These are phyloP conservation scores for Jaculus jaculus DNA, from an alignment of 2,113 vertebrate genomes.

Conservation along the genomic window DNA sequence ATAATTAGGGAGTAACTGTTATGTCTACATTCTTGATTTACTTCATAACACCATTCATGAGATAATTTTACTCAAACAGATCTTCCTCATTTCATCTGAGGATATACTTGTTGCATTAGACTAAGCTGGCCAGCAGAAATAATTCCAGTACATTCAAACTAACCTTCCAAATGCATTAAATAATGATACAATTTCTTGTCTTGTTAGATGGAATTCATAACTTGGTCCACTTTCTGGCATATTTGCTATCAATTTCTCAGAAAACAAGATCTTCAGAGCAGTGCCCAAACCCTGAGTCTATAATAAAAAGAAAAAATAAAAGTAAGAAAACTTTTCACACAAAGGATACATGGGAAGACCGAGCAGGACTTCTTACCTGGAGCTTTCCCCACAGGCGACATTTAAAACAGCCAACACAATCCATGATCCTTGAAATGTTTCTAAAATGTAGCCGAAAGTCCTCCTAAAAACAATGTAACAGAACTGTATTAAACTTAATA, in stretches of 20 bases:
- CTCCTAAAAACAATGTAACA: conserved; percentile 84
- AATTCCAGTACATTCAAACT: conserved; percentile 59
- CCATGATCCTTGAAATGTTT: conserved; percentile 98
- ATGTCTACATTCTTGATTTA: neutral
- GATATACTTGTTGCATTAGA: neutral
- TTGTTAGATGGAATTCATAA: conserved; percentile 91
- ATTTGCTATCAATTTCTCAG: conserved; percentile 91
- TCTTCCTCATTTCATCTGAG: conserved; percentile 23
- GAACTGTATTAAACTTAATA: conserved; percentile 1
- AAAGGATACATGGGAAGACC: neutral
- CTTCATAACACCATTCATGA: neutral
- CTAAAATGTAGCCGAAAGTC: conserved; percentile 93
- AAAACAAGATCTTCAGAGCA: conserved; percentile 94
- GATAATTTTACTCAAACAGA: conserved; percentile 36
- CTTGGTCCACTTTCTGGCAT: conserved; percentile 86
- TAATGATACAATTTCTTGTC: conserved; percentile 95
- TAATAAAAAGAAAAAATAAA: conserved; percentile 38
- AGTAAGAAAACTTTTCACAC: neutral
- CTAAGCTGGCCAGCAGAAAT: conserved; percentile 54
- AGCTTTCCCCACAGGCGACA: conserved; percentile 97
- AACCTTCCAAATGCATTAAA: conserved; percentile 96
- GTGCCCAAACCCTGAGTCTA: conserved; percentile 97
- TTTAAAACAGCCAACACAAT: conserved; percentile 96
- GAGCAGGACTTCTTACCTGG: conserved; percentile 85
- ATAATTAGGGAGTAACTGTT: neutral